phyloP scores from a whole-genome alignment of 2,888 invertebrate species.

The Tortrix viridana region DNA sequence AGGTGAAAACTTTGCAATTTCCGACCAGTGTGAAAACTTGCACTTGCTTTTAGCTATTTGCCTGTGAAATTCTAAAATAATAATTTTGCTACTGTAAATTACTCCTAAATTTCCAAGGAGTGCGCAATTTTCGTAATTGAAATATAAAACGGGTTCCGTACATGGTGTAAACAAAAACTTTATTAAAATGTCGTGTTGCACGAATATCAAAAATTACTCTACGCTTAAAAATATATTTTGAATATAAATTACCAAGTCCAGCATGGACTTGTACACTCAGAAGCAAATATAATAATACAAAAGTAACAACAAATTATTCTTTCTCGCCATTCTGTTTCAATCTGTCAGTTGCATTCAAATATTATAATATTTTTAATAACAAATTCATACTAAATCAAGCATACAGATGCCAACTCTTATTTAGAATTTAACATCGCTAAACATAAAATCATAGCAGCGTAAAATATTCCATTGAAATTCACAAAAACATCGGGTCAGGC shows the following conservation, averaged over 20 bases:
- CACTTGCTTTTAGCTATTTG: slow-evolving; percentile 21
- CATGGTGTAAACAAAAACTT: background rate
- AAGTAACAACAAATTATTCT: too few relatives aligned
- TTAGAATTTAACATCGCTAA: too few relatives aligned
- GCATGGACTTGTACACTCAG: too few relatives aligned
- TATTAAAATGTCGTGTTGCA: background rate
- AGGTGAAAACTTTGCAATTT: slow-evolving; percentile 30
- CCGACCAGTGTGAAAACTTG: slow-evolving; percentile 19
- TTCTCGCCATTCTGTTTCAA: too few relatives aligned
- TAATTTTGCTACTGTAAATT: slow-evolving; percentile 26
- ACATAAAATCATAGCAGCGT: background rate
- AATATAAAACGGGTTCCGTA: slow-evolving; percentile 20
- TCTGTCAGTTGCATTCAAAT: too few relatives aligned
- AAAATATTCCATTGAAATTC: background rate
- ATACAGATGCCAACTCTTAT: too few relatives aligned
- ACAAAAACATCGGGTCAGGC: slow-evolving; percentile 11
- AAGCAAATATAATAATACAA: too few relatives aligned
- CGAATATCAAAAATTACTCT: too few relatives aligned
- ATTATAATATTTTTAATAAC: too few relatives aligned
- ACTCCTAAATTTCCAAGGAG: slow-evolving; percentile 20
- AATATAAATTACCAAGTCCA: too few relatives aligned
- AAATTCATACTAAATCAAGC: too few relatives aligned
- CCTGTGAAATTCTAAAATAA: slow-evolving; percentile 20
- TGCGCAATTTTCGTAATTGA: slow-evolving; percentile 2
- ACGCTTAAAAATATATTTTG: too few relatives aligned